Evolutionary conservation across 2,888 invertebrate genomes (phyloP), one percentile per base, ranked within the genome.

Genomic region (Muscina levida): DNA sequence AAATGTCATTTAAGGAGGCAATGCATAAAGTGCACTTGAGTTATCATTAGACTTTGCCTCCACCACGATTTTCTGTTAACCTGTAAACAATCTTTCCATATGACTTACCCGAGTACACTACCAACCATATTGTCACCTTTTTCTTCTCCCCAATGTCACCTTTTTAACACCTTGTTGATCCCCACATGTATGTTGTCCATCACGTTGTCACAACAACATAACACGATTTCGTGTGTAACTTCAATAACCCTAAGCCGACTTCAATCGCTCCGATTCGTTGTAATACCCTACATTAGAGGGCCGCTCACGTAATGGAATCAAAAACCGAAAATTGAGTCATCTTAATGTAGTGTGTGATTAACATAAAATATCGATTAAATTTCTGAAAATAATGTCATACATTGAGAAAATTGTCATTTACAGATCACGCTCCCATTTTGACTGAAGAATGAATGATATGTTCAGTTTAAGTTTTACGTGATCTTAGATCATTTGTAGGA

Each of bases 361-460:
- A 84, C 84, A 87, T 87, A 85, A 83, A 83, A 84, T 83, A 86
- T 86, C 84, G 85, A 86, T 86, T 85, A 79, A 51, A 51, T 46
- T 2, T 51, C 51, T 19, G n/a, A 51, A 22, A 19, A 19, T 6
- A 6, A 71, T 51, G 19, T 8, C 39, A n/a, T 65, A 8, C 42
- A 42, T 15, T 53, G 13, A 19, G 22, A 24, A 72, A 68, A 79
- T 53, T 75, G 72, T 79, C 79, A 79, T n/a, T 11, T 67, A 22
- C 42, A 59, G 66, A 79, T 79, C 74, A 79, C 51, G 78, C 42
- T 71, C 51, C 15, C 59, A 57, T 59, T 42, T 1, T 44, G 0
- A 1, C 2, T 19, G 19, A 19, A 51, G 42, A 71, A 62, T 72
- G 62, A 72, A 6, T 19, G 48, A 19, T 71, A 66, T 57, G 53